Percentiles rank a stretch among this genome's conserved stretches.
Conservation (phyloP, 2,797 vertebrate species). For the Hirundo rustica region DNA sequence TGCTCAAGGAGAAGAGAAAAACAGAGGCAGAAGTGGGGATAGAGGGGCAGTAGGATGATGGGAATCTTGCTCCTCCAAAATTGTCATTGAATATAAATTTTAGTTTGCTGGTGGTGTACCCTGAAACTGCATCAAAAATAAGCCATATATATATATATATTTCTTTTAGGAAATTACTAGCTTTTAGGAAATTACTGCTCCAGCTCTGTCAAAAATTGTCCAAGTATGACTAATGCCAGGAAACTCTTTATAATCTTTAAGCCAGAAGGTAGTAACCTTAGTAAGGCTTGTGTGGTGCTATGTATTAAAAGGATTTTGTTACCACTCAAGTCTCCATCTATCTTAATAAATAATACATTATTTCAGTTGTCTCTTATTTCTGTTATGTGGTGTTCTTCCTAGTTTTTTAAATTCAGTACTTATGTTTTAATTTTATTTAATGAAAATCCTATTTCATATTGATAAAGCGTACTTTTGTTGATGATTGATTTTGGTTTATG, state of each 20-base stretch:
- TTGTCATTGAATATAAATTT: neutral
- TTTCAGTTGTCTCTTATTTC: neutral
- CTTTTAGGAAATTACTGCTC: neutral
- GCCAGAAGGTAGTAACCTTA: neutral
- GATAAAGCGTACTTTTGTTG: neutral
- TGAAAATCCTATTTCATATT: neutral
- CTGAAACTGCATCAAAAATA: neutral
- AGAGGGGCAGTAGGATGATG: neutral
- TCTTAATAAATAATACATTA: neutral
- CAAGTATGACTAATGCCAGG: neutral
- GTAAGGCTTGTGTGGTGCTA: neutral
- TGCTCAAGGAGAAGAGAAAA: neutral
- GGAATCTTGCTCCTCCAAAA: neutral
- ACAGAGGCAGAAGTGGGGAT: neutral
- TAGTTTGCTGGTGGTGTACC: neutral
- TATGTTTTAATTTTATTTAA: neutral
- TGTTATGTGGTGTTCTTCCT: neutral
- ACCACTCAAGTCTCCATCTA: neutral
- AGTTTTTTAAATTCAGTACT: neutral
- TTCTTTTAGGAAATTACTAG: neutral
- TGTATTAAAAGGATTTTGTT: neutral
- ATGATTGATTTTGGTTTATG: neutral
- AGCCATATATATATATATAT: neutral
- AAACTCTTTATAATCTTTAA: neutral
- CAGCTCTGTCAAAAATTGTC: neutral